These are phyloP conservation scores for Lissonota sp. DNA, from an alignment of 2,888 invertebrate genomes.

Conservation along the genomic window DNA sequence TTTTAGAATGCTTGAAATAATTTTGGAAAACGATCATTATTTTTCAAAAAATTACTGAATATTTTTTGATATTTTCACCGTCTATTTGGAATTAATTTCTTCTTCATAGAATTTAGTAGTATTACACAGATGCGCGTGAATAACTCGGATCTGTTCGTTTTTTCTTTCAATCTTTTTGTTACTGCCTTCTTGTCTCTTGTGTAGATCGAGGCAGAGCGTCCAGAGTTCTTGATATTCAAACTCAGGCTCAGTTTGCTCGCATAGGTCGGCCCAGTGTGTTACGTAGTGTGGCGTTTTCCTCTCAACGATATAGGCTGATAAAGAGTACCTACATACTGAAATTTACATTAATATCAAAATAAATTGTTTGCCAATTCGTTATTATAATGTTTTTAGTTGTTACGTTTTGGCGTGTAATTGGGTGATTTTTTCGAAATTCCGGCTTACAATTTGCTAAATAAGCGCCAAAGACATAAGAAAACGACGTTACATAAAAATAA, in stretches of 20 bases:
- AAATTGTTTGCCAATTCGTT: conserved; percentile 13
- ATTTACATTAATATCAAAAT: neutral
- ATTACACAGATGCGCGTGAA: too few species aligned
- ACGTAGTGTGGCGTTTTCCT: conserved; percentile 58
- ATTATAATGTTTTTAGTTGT: conserved; percentile 17
- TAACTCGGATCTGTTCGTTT: too few species aligned
- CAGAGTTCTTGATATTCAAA: conserved; percentile 44
- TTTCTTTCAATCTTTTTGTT: too few species aligned
- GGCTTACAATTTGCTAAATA: neutral
- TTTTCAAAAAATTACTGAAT: too few species aligned
- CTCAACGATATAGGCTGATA: conserved; percentile 11
- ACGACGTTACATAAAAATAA: too few species aligned
- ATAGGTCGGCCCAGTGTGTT: conserved; percentile 36
- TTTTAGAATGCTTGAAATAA: too few species aligned
- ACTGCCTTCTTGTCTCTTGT: too few species aligned
- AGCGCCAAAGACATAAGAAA: too few species aligned
- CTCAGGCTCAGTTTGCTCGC: conserved; percentile 36
- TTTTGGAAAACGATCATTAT: too few species aligned
- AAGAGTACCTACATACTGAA: conserved; percentile 26
- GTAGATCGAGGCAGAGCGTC: neutral
- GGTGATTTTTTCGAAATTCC: neutral
- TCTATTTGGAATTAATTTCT: too few species aligned
- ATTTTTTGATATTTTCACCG: too few species aligned
- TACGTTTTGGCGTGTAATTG: conserved; percentile 7
- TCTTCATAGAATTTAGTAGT: too few species aligned